These are phyloP conservation scores for Squalus acanthias DNA, from an alignment of 2,797 vertebrate genomes.

Conservation along the genomic window DNA sequence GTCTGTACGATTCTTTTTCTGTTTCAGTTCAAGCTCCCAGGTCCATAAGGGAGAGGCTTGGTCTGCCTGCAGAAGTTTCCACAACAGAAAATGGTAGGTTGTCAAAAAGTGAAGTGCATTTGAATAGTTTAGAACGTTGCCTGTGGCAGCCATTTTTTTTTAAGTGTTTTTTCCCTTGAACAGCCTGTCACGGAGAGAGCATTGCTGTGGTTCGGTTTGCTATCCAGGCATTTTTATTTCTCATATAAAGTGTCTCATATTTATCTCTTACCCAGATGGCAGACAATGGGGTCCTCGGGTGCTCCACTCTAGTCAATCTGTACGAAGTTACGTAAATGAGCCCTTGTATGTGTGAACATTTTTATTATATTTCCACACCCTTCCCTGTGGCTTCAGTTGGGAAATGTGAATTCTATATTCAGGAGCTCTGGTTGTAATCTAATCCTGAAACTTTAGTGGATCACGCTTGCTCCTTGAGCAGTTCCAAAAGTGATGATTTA, in stretches of 20 bases:
- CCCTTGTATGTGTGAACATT: neutral
- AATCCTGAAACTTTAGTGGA: neutral
- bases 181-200: neutral
- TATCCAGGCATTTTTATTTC: neutral
- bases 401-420: neutral
- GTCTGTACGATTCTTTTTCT: neutral
- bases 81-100: constrained; percentile 55
- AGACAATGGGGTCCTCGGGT: neutral
- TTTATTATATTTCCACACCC: neutral
- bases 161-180: neutral
- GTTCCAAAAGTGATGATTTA: neutral
- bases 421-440: neutral
- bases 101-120: neutral
- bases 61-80: constrained; percentile 52
- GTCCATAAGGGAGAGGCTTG: constrained; percentile 73
- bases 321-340: neutral
- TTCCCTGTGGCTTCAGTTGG: neutral
- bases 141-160: neutral
- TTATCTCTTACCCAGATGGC: neutral
- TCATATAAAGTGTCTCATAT: neutral
- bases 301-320: neutral
- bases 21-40: constrained; percentile 57
- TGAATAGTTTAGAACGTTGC: neutral
- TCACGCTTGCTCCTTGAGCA: neutral
- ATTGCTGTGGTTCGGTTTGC: neutral